phyloP scores from a whole-genome alignment of 2,113 vertebrate genomes.

The Porphyrio hochstetteri region DNA sequence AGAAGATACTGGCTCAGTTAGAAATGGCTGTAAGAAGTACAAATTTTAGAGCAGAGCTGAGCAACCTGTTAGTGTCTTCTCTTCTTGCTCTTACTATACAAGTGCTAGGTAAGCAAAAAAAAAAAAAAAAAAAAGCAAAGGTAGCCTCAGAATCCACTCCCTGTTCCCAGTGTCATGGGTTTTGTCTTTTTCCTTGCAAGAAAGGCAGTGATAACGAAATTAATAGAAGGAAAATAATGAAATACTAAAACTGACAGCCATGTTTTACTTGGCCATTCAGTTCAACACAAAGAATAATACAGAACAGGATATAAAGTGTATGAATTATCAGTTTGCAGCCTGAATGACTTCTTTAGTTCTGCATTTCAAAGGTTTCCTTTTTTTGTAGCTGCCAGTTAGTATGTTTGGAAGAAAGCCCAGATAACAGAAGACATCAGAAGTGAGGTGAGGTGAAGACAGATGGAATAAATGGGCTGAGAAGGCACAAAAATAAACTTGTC shows the following conservation, averaged over 20 bases:
- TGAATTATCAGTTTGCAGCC: conserved; percentile 49
- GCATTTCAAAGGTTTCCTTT: conserved; percentile 58
- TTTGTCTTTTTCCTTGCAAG: not conserved
- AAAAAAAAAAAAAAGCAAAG: not conserved
- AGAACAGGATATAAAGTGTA: conserved; percentile 44
- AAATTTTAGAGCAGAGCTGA: not conserved
- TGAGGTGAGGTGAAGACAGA: conserved; percentile 59
- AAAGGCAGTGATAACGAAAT: not conserved
- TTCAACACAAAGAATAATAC: conserved; percentile 23
- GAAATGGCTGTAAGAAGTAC: not conserved
- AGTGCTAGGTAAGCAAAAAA: not conserved
- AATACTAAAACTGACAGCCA: not conserved
- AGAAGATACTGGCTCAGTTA: not conserved
- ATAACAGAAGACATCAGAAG: conserved; percentile 60
- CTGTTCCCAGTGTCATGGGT: not conserved
- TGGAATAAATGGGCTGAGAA: conserved; percentile 54
- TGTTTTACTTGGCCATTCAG: conserved; percentile 33
- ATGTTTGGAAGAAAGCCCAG: conserved; percentile 66
- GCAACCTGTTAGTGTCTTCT: not conserved
- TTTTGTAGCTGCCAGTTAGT: conserved; percentile 49
- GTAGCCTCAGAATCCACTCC: not conserved
- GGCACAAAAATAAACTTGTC: conserved; percentile 49
- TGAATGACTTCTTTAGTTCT: conserved; percentile 48
- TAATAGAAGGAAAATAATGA: not conserved
- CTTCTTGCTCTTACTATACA: not conserved